These are phyloP conservation scores for Parochlus steinenii DNA, from an alignment of 2,888 invertebrate genomes.

Conservation along the genomic window DNA sequence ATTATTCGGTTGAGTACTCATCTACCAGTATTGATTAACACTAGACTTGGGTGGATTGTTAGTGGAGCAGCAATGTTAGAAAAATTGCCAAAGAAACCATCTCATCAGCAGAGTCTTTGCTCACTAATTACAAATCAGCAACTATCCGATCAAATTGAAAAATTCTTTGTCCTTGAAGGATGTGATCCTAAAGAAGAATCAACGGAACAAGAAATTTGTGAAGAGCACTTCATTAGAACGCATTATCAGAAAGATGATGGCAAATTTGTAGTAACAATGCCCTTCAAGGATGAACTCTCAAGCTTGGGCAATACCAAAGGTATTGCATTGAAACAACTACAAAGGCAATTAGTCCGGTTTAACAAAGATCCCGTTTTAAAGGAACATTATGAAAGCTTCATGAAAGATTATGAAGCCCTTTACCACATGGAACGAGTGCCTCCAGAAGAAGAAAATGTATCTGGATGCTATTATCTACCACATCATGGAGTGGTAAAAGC, in stretches of 20 bases:
- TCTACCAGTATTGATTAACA: not conserved
- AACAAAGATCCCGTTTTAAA: too few species aligned
- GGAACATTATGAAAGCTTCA: constrained; percentile 11
- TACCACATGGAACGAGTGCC: constrained; percentile 11
- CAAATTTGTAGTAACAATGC: constrained; percentile 1
- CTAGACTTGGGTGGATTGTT: constrained; percentile 3
- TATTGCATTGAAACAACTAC: not conserved
- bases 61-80: not conserved
- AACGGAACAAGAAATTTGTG: constrained; percentile 7
- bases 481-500: constrained; percentile 12
- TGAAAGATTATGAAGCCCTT: constrained; percentile 12
- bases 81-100: too few species aligned
- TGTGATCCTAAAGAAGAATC: not conserved
- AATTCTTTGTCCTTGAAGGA: constrained; percentile 3
- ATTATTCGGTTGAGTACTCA: not conserved
- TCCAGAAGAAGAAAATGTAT: too few species aligned
- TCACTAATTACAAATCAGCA: not conserved
- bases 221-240: constrained; percentile 3
- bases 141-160: not conserved
- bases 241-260: not conserved
- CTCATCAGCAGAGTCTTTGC: not conserved
- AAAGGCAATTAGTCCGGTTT: too few species aligned
- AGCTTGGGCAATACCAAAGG: not conserved
- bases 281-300: not conserved
- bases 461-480: constrained; percentile 11